phyloP scores from a whole-genome alignment of 2,888 invertebrate genomes.

The Cheilosia impressa region DNA sequence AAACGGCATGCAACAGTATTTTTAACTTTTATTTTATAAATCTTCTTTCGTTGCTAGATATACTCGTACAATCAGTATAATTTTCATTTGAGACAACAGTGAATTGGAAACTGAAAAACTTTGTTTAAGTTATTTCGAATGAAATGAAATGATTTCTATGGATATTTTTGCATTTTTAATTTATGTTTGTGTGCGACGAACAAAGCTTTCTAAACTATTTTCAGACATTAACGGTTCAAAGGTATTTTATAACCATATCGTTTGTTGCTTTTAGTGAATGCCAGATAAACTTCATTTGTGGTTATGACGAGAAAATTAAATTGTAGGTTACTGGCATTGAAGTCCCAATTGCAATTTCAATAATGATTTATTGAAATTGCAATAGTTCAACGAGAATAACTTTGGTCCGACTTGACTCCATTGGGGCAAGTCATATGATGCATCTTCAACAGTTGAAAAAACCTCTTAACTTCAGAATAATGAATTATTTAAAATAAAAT shows the following conservation, averaged over 20 bases:
- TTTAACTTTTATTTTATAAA: conserved; percentile 5
- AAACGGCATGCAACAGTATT: conserved; percentile 62
- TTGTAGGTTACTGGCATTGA: conserved; percentile 13
- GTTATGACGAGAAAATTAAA: conserved; percentile 10
- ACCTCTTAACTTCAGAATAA: too few species aligned
- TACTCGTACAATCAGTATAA: conserved; percentile 2
- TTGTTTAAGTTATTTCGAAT: conserved; percentile 30
- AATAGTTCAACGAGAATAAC: too few species aligned
- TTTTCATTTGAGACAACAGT: conserved; percentile 39
- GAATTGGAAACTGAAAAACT: conserved; percentile 37
- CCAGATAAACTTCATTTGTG: conserved; percentile 1
- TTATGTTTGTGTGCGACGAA: conserved; percentile 33
- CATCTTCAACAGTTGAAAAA: too few species aligned
- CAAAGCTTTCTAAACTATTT: conserved; percentile 56
- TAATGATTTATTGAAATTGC: too few species aligned
- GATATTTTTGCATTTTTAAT: conserved; percentile 51
- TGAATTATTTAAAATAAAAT: too few species aligned
- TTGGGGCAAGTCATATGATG: too few species aligned
- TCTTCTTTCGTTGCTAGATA: neutral
- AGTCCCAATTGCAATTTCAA: neutral
- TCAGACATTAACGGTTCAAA: conserved; percentile 49
- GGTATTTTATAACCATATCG: conserved; percentile 10
- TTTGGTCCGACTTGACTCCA: too few species aligned
- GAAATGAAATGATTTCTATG: conserved; percentile 33
- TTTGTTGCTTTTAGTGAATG: conserved; percentile 14